Evolutionary conservation across 2,888 invertebrate genomes (phyloP).

Genomic region (Tetragonisca angustula): DNA sequence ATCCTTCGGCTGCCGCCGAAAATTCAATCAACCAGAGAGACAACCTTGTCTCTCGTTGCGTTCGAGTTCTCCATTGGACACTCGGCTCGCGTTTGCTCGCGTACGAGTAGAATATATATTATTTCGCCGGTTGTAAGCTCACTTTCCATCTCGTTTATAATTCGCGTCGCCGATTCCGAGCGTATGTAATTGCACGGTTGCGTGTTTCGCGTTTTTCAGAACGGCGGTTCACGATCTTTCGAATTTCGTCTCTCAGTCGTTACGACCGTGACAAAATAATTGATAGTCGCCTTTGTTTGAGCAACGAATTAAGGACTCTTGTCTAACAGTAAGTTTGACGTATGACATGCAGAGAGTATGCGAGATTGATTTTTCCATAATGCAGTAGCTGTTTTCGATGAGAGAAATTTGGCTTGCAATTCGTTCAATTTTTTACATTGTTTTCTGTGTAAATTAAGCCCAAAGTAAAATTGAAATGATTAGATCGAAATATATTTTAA

Average conservation of each 20-base stretch:
- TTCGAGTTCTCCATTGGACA: neutral
- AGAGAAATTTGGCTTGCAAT: neutral
- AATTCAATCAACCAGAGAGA: constrained; percentile 24
- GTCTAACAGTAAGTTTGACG: neutral
- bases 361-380: neutral
- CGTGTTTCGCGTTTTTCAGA: neutral
- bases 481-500: neutral
- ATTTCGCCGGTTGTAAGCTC: constrained; percentile 1
- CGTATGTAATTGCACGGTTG: neutral
- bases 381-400: neutral
- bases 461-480: neutral
- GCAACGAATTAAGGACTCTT: neutral
- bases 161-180: constrained; percentile 11
- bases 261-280: neutral
- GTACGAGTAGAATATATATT: constrained; percentile 21
- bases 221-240: neutral
- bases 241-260: neutral
- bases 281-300: neutral
- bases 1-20: constrained; percentile 19
- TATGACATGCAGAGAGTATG: neutral
- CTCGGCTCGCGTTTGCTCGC: neutral
- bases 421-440: neutral
- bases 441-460: neutral
- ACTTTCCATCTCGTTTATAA: constrained; percentile 9
- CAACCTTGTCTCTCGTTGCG: neutral